Evolutionary conservation across 2,888 invertebrate species (phyloP).

Genomic region (Uropetala carovei): DNA sequence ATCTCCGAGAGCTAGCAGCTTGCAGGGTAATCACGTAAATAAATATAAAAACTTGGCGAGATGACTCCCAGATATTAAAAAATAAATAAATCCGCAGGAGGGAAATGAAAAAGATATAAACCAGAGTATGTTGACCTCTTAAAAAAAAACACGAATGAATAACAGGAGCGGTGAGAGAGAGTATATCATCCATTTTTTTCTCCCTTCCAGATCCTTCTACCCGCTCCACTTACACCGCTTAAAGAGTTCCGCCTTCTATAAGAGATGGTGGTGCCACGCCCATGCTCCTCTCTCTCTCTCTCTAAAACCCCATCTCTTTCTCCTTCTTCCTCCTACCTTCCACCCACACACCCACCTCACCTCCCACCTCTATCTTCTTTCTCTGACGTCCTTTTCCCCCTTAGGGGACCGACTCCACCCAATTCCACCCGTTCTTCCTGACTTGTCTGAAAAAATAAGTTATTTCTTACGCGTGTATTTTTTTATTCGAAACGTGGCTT

Average conservation of each 20-base stretch:
- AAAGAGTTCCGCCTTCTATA: slow-evolving; percentile 44
- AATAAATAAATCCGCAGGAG: not conserved
- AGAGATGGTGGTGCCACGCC: not conserved
- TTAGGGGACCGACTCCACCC: not conserved
- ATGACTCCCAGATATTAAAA: not conserved
- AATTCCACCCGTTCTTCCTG: slow-evolving; percentile 3
- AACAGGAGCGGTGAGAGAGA: not conserved
- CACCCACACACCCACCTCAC: slow-evolving; percentile 15
- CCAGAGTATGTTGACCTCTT: not conserved
- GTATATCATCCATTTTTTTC: not conserved
- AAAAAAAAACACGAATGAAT: not conserved
- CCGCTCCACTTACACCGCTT: slow-evolving; percentile 13
- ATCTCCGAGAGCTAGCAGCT: too few relatives aligned
- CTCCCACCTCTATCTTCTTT: not conserved
- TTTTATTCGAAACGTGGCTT: not conserved
- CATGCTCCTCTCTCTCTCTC: not conserved
- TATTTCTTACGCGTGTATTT: not conserved
- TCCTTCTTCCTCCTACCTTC: not conserved
- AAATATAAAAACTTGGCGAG: too few relatives aligned
- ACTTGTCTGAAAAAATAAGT: not conserved
- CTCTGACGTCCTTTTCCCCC: not conserved
- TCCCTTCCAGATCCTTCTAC: not conserved
- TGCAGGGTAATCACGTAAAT: too few relatives aligned
- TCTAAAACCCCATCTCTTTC: not conserved
- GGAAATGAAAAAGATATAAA: not conserved